A percentile compares a stretch with the other conserved stretches of the same genome.
Evolutionary conservation across 2,797 vertebrate species (phyloP).

Genomic region (Carapus acus): DNA sequence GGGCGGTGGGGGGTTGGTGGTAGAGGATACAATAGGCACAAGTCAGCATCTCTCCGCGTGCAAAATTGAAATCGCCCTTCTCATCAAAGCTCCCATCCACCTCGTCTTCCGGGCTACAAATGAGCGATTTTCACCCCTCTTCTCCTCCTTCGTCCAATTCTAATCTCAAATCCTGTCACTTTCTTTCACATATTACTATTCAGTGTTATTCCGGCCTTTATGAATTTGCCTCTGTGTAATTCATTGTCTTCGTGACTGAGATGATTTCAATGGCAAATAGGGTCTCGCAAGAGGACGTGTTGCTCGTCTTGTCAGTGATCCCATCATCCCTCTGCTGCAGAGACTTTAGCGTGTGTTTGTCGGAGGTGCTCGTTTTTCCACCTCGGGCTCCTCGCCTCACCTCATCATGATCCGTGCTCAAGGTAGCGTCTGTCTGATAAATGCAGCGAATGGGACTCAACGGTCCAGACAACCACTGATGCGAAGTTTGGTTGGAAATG

Average conservation of each 20-base stretch:
- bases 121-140: conserved; percentile 46
- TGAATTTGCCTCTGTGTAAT: conserved; percentile 42
- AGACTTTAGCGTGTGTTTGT: conserved; percentile 23
- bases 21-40: conserved; percentile 62
- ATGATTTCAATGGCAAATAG: conserved; percentile 28
- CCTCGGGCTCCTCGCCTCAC: too few relatives aligned
- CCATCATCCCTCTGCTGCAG: conserved; percentile 27
- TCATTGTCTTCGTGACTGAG: conserved; percentile 19
- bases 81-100: conserved; percentile 57
- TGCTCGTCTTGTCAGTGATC: conserved; percentile 29
- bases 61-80: conserved; percentile 53
- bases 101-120: conserved; percentile 51
- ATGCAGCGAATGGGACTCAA: neutral
- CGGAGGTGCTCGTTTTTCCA: too few relatives aligned
- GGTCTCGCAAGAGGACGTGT: conserved; percentile 24
- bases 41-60: conserved; percentile 52
- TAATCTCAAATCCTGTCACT: conserved; percentile 60
- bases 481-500: too few relatives aligned
- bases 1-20: conserved; percentile 33
- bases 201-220: conserved; percentile 46
- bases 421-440: neutral
- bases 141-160: conserved; percentile 56
- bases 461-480: neutral
- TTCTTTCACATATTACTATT: conserved; percentile 49
- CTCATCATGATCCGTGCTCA: conserved; percentile 4